These are phyloP conservation scores for Heliconius hermathena DNA, from an alignment of 1,140 invertebrate genomes.

Conservation along the genomic window DNA sequence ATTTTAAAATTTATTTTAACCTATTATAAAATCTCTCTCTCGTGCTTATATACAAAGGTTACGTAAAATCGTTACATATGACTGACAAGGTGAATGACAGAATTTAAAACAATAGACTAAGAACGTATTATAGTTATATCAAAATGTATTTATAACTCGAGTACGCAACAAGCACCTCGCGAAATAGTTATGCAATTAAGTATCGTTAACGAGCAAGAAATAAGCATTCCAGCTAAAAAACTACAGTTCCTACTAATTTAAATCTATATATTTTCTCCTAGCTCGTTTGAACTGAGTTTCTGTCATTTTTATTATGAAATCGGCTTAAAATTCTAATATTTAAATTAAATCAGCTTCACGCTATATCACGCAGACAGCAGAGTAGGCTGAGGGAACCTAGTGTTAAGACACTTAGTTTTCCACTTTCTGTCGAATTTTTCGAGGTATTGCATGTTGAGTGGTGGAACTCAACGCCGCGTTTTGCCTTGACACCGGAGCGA, in stretches of 20 bases:
- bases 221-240: slow-evolving; percentile 9
- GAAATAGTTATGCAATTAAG: slow-evolving; percentile 20
- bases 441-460: too few species aligned
- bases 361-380: too few species aligned
- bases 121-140: neutral
- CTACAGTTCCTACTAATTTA: slow-evolving; percentile 11
- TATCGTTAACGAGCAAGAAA: slow-evolving; percentile 15
- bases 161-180: slow-evolving; percentile 10
- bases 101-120: slow-evolving; percentile 1
- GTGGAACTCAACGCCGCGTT: too few species aligned
- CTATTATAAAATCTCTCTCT: too few species aligned
- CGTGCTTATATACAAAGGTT: neutral
- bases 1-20: neutral
- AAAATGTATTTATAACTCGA: neutral
- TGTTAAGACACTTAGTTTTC: too few species aligned
- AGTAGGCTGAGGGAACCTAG: too few species aligned
- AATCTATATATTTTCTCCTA: neutral
- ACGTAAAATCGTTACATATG: neutral
- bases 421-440: too few species aligned
- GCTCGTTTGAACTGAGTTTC: neutral
- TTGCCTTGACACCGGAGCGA: too few species aligned
- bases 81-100: neutral
- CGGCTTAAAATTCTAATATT: too few species aligned
- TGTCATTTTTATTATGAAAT: neutral
- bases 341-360: too few species aligned